Evolutionary conservation across 2,113 vertebrate genomes (phyloP), one percentile per base, ranked within the genome.

Genomic region (Galbula dea): DNA sequence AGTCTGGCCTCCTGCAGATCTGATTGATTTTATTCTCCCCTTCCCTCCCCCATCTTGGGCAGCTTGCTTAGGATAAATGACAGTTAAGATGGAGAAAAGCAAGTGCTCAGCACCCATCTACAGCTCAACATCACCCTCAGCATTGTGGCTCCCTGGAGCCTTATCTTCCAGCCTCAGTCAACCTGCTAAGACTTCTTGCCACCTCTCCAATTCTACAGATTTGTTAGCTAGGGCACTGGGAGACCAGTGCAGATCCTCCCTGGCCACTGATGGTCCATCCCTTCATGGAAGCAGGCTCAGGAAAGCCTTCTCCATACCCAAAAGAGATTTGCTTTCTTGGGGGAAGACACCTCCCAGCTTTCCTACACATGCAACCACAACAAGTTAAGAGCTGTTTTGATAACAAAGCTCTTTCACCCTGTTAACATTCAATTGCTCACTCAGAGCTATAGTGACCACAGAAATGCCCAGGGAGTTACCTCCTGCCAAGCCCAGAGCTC

Each of bases 401-500:
- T 91, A 79, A 77, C 15, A 95, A 87, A 92, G 37, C 43, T 87
- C 37, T 45, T 83, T 55, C 63, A 62, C 41, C 68, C 45, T 86
- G 57, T 68, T 71, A 81, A 86, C 88, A 29, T 37, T 73, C 94
- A 88, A 61, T 80, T 86, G 86, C 69, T 88, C 49, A 34, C 26
- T 59, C 22, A 78, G 67, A 93, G 34, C 71, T 29, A 18, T 3
- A 11, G 34, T 18, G 3, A 18, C 52, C 80, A 68, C 77, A 91
- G 10, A 92, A 84, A 36, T 5, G 36, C 36, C 39, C 58, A 45
- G 29, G 57, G 39, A 94, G 12, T 19, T 4, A 5, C 66, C 62
- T 72, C 43, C 77, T 92, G 45, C 72, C 81, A 92, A 94, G 62
- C 10, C 59, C 57, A 63, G 66, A 81, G 48, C 49, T 80, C 73